Base-by-base conservation (phyloP, 2,888 invertebrate species). In the Orthosia cruda region DNA sequence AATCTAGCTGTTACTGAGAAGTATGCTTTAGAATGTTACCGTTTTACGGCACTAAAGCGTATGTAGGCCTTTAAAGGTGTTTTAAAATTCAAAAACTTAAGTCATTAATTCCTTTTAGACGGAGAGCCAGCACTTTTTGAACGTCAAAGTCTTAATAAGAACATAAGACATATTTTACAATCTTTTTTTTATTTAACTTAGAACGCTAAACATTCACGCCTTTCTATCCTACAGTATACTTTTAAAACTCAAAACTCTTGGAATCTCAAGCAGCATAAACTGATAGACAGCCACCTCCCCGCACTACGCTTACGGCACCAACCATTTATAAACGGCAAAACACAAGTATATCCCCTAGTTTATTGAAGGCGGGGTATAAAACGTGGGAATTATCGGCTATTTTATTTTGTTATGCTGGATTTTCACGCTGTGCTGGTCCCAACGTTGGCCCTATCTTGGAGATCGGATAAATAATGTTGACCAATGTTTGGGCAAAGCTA, bases 321-420 rank as follows among this genome's bases (percentile, higher is more conserved):
- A 62, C 86, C 72, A 84, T 85, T 85, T 86, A 74, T 79, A 85
- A 61, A 74, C 64, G 47, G 62, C 66, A 66, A 49, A 72, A 82
- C 70, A 71, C 65, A 71, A 67, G 69, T 74, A 80, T 58, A 58
- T 66, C 50, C 54, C 71, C 40, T 52, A 52, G 45, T 72, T 80
- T 83, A 80, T 74, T 80, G 70, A 65, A 63, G 67, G 32, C 74
- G 9, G 57, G 59, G 62, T 59, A 72, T 80, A 76, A 82, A 84
- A 77, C 55, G 62, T 20, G 64, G 32, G 65, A 70, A 85, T 80
- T 82, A 82, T 79, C 40, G 13, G 55, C 69, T 63, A 79, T 82
- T 74, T 82, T 83, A 63, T 69, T 73, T 82, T 71, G 58, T 65
- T 74, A 66, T 15, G 12, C 18, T 4, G 26, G 13, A 3, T 40